A percentile compares a stretch with the other conserved stretches of the same genome.
phyloP scores from a whole-genome alignment of 2,113 vertebrate genomes.

The Coptodon rendalli region DNA sequence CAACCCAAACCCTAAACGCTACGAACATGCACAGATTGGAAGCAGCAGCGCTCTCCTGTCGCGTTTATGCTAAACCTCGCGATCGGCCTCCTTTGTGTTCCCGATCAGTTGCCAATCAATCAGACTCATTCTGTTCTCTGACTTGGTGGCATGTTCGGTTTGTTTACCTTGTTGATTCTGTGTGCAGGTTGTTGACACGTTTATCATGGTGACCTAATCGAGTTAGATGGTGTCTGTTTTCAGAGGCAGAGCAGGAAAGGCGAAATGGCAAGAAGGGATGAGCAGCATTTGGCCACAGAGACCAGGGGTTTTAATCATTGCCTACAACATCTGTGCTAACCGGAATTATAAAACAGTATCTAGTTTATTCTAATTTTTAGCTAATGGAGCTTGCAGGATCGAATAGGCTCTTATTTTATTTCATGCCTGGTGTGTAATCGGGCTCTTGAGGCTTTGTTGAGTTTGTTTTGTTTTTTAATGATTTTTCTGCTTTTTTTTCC shows the following conservation, averaged over 20 bases:
- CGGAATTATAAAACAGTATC: background rate
- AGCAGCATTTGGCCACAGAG: background rate
- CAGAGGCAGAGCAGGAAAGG: background rate
- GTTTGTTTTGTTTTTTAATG: background rate
- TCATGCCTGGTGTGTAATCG: background rate
- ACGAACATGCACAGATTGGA: background rate
- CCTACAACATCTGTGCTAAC: background rate
- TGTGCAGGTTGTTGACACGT: conserved; percentile 18
- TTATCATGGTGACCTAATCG: background rate
- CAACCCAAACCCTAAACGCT: background rate
- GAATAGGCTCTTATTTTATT: background rate
- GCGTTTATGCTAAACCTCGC: background rate
- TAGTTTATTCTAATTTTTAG: background rate
- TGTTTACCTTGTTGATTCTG: conserved; percentile 25
- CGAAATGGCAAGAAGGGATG: background rate
- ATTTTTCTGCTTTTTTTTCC: background rate
- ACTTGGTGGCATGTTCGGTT: background rate
- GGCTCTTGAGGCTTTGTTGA: background rate
- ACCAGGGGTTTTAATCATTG: background rate
- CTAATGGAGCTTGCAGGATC: background rate
- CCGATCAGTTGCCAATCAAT: conserved; percentile 9
- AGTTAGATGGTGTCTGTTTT: conserved; percentile 19
- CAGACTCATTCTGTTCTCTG: background rate
- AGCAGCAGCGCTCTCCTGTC: accelerated
- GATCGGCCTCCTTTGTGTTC: background rate